Base-by-base conservation (phyloP, 1,140 invertebrate genomes). In the Halotydeus destructor region DNA sequence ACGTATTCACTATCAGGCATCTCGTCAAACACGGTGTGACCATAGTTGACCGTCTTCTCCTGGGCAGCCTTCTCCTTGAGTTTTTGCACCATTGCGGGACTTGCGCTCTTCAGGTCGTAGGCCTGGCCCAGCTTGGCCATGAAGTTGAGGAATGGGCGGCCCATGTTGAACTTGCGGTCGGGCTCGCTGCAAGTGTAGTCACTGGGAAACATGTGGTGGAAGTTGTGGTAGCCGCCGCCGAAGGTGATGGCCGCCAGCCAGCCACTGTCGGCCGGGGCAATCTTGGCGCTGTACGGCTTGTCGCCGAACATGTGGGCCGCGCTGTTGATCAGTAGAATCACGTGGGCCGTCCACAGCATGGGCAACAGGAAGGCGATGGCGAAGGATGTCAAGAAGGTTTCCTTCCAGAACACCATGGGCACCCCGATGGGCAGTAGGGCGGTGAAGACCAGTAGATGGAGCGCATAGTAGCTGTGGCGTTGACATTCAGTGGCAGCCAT, bases 361-460 rank as follows among this genome's bases (percentile, higher is more conserved):
- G 30, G 36, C 11, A 41, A 38, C 21, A 19, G 12, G 6, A 41
- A 5, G 23, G 30, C 37, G 12, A 41, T 41, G 57, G 81, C 81
- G 63, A 76, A 88, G 2, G 82, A 69, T 52, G 77, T 79, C 4
- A 57, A 49, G 53, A 73, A 72, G 0, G 69, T 69, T 61, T 97
- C 89, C 35, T 68, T 68, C 85, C 86, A 96, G 5, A 64, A 65
- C 49, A 74, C 76, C 34, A 77, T 71, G 0, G 88, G 83, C 25
- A 88, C 65, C 0, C 74, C 5, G 0, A 82, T 81, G 0, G 89
- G 89, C 6, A 91, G 3, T 8, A 86, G 47, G 56, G 94, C 89
- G 55, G 81, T 83, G 3, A 71, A 52, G 0, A 86, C 4, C 1
- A 82, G 69, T 69, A 88, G 83, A 11, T 11, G 35, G 9, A 18